phyloP scores from a whole-genome alignment of 2,113 vertebrate species.

The Brachypodius melanocephalos region DNA sequence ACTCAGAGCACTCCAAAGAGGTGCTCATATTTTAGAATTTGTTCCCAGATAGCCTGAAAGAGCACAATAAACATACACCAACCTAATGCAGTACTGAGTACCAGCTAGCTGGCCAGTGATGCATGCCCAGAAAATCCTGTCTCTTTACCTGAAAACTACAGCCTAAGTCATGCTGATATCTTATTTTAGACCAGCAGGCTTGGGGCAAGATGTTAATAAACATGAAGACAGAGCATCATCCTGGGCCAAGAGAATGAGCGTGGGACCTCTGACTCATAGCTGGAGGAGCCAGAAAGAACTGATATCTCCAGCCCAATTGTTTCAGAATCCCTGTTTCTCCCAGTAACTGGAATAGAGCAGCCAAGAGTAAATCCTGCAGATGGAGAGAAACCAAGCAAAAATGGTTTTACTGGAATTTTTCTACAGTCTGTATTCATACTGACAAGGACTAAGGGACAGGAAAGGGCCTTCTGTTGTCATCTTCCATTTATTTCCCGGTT shows the following conservation, averaged over 20 bases:
- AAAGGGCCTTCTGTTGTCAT: not conserved
- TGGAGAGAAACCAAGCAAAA: not conserved
- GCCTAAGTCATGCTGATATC: not conserved
- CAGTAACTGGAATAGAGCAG: not conserved
- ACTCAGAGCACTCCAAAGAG: not conserved
- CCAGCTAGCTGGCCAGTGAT: not conserved
- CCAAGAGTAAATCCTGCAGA: not conserved
- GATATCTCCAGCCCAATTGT: not conserved
- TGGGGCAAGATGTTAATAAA: not conserved
- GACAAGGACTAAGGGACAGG: not conserved
- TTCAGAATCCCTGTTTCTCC: not conserved
- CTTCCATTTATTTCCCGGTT: not conserved
- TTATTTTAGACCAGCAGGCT: not conserved
- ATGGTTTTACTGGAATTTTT: not conserved
- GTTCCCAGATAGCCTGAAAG: not conserved
- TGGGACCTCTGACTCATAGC: not conserved
- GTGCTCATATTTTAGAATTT: not conserved
- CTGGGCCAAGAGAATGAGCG: not conserved
- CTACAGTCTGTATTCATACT: not conserved
- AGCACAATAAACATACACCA: not conserved
- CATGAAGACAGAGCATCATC: not conserved
- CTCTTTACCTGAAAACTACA: not conserved
- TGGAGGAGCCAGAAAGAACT: not conserved
- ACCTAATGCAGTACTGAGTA: not conserved
- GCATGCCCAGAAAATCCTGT: not conserved